phyloP scores from a whole-genome alignment of 2,797 vertebrate genomes.

The Garrulus glandarius region DNA sequence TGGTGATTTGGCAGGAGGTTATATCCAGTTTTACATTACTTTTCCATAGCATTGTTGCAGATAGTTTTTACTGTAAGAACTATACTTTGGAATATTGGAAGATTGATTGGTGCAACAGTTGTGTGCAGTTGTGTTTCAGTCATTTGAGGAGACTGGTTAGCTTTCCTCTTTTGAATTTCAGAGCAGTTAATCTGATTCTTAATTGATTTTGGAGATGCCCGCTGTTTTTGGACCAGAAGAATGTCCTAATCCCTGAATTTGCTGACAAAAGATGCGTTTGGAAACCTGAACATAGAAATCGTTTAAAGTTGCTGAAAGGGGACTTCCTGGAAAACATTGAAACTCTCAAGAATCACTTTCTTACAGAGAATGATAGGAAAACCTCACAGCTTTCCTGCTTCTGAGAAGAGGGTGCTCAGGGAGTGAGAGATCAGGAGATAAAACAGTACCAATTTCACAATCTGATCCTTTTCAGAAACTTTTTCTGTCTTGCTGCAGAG shows the following conservation, averaged over 20 bases:
- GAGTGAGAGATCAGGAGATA: background rate
- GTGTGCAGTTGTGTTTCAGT: background rate
- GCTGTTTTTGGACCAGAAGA: background rate
- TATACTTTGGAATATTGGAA: background rate
- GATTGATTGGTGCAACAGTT: background rate
- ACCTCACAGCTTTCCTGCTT: background rate
- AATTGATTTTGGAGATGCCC: background rate
- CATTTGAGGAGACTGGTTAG: background rate
- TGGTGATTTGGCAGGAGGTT: background rate
- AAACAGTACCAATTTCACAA: background rate
- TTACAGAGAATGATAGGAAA: background rate
- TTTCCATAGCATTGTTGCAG: background rate
- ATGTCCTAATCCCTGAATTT: background rate
- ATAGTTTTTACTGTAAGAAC: background rate
- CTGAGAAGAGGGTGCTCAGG: background rate
- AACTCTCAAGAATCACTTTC: background rate
- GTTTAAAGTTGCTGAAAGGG: background rate
- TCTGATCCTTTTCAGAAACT: background rate
- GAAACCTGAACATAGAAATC: background rate
- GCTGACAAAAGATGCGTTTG: background rate
- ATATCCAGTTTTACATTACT: background rate
- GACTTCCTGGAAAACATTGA: background rate
- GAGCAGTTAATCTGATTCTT: background rate
- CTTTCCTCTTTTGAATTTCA: background rate
- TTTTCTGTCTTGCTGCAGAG: background rate